Base-by-base conservation (phyloP, 64 coral and sea anemone genomes). In the Acropora yongei region DNA sequence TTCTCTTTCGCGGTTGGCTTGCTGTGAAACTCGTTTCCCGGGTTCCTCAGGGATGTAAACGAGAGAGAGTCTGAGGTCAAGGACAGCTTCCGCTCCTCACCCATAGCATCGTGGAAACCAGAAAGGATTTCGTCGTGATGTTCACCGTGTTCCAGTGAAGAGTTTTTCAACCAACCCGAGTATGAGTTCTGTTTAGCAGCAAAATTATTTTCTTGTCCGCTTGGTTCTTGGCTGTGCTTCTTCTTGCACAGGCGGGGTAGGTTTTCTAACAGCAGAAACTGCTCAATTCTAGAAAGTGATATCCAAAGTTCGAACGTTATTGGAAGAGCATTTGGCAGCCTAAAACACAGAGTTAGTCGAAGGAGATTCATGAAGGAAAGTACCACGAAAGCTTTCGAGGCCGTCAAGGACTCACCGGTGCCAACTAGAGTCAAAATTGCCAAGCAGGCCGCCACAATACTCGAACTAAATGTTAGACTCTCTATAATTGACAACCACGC, bases 351-450 rank as follows among this genome's bases (percentile, higher is more conserved):
- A 9, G 66, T 74, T 11, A 47, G 61, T 20, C 60, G 65, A 39
- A 83, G 72, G 8, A 75, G 44, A 5, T 65, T 75, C 66, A 80
- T 65, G 6, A 91, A 47, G 75, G 89, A 67, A 17, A 91, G 53
- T 14, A 91, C 11, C 57, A 83, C 84, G 57, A 91, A 91, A 2
- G 82, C 89, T 8, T 41, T 77, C 6, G 80, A 61, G 53, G 89
- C 14, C 3, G 69, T 60, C 1, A 91, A 13, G 10, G 43, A 45
- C n/a, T 84, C 53, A 44, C 68, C 68, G 7, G 79, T 84, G 10
- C 51, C 16, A 20, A 75, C 41, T 1, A 91, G 77, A 1, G 61
- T 17, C 4, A 83, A 50, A 4, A 91, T 65, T 2, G 89, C 10
- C 7, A 91, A 49, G 2, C 83, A 72, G 0, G 89, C 77, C 1